Percentiles rank a stretch among this genome's conserved stretches.
Evolutionary conservation across 2,797 vertebrate species (phyloP).

Genomic region (Hypotaenidia okinawae): DNA sequence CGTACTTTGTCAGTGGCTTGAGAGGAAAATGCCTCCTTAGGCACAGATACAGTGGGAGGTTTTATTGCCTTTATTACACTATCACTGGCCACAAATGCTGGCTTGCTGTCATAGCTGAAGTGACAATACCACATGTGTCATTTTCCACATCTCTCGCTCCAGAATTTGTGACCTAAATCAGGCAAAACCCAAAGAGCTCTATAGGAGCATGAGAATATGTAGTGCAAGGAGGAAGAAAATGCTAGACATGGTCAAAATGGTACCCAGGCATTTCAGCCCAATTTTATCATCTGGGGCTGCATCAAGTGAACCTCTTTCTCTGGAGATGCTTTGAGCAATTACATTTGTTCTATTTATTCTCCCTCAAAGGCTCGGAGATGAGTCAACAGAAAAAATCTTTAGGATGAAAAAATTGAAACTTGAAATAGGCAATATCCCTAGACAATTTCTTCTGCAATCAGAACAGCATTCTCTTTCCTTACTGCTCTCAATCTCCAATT

Average conservation of each 20-base stretch:
- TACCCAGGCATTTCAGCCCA: conserved; percentile 4
- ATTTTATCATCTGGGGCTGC: conserved; percentile 15
- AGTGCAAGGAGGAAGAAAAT: not conserved
- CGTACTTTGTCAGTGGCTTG: not conserved
- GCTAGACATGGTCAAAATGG: not conserved
- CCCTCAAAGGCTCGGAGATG: conserved; percentile 49
- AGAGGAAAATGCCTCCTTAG: not conserved
- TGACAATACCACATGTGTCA: not conserved
- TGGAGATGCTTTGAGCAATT: conserved; percentile 52
- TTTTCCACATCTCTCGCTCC: not conserved
- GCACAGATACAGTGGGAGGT: not conserved
- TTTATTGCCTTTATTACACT: not conserved
- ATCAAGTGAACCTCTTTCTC: conserved; percentile 4
- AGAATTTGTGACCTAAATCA: conserved; percentile 8
- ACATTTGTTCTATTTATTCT: conserved; percentile 61
- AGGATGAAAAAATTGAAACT: conserved; percentile 19
- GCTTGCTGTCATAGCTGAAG: not conserved
- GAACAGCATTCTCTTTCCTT: conserved; percentile 1
- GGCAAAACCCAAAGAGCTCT: not conserved
- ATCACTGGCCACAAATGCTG: not conserved
- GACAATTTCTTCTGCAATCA: conserved; percentile 57
- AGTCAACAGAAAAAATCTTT: conserved; percentile 61
- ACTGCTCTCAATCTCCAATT: not conserved
- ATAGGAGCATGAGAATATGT: not conserved
- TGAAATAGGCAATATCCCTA: conserved; percentile 40